A percentile compares a stretch with the other conserved stretches of the same genome.
Evolutionary conservation across 2,113 vertebrate species (phyloP).

Genomic region (Trogon surrucura): DNA sequence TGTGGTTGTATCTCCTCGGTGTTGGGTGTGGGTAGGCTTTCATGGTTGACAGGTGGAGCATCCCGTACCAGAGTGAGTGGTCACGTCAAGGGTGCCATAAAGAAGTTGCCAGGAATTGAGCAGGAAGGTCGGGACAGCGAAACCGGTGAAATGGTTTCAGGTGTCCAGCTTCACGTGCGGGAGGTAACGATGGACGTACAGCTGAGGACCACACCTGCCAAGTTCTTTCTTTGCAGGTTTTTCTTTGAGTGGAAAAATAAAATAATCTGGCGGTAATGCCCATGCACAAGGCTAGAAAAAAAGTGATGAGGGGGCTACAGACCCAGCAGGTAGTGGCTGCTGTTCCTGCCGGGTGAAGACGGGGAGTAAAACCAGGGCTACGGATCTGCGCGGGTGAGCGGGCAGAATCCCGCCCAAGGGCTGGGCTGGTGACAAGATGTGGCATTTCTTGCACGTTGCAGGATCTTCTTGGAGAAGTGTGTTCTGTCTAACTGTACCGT

Average conservation of each 20-base stretch:
- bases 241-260: neutral
- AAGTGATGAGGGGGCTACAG: neutral
- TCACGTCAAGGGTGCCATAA: neutral
- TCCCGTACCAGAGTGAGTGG: neutral
- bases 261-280: neutral
- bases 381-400: neutral
- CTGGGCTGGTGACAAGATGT: neutral
- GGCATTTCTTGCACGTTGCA: neutral
- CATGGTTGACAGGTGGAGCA: too few relatives aligned
- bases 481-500: neutral
- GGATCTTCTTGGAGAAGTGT: neutral
- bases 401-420: neutral
- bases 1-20: neutral
- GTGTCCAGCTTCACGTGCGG: neutral
- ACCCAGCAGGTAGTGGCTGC: neutral
- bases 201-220: neutral
- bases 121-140: neutral
- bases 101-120: neutral
- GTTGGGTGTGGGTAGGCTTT: neutral
- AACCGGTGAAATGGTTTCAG: neutral
- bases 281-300: neutral
- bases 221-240: neutral
- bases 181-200: neutral
- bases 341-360: neutral
- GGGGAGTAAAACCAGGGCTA: neutral